Conservation (phyloP, 1,140 invertebrate genomes). For the Temnothorax curvispinosus region DNA sequence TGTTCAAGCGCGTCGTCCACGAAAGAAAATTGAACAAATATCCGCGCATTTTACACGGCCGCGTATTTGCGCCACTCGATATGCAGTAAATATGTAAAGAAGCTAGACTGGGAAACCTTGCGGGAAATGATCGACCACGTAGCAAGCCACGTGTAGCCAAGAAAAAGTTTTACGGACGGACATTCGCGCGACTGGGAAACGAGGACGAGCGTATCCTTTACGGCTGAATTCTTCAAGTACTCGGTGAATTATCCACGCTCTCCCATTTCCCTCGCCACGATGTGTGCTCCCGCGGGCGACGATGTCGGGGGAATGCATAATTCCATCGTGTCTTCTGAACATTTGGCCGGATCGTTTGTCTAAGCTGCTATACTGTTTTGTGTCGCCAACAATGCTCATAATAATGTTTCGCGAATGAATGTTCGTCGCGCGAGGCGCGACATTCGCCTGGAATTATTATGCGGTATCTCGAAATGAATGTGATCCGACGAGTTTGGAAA, state of each 20-base stretch:
- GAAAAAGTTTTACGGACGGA: constrained; percentile 62
- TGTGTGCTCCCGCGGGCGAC: constrained; percentile 17
- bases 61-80: neutral
- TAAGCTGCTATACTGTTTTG: constrained; percentile 23
- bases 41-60: constrained; percentile 6
- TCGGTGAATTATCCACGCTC: constrained; percentile 33
- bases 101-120: neutral
- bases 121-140: neutral
- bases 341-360: constrained; percentile 40
- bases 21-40: constrained; percentile 25
- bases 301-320: constrained; percentile 40
- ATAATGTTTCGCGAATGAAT: constrained; percentile 38
- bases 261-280: neutral
- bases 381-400: constrained; percentile 27
- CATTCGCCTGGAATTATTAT: neutral
- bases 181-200: constrained; percentile 24
- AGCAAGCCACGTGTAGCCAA: neutral
- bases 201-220: constrained; percentile 55
- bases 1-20: neutral
- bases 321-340: constrained; percentile 37
- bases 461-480: neutral
- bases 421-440: neutral
- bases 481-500: constrained; percentile 13
- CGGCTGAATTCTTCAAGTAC: constrained; percentile 49
- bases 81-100: constrained; percentile 12